Base-by-base conservation (phyloP, 2,888 invertebrate genomes). In the Amphipyra tragopoginis region DNA sequence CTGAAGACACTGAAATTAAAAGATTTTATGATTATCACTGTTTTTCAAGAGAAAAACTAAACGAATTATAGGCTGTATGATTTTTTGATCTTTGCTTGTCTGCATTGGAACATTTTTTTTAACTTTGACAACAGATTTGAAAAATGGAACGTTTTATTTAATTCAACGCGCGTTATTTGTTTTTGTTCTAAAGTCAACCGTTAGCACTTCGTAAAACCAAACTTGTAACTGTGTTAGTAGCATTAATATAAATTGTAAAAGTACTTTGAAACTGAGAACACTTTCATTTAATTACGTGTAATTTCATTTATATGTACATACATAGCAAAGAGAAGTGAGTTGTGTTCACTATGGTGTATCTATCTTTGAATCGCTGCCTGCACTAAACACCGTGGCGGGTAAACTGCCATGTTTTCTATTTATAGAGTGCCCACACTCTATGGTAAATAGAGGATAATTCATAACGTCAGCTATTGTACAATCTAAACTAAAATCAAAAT, bases 361-460 rank as follows among this genome's bases (percentile, higher is more conserved):
- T 72, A 67, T 72, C 71, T 66, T 61, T 71, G 64, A 65, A 79
- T 79, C 77, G 65, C 63, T 69, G 63, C 40, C 63, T 78, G 65
- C 66, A 77, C 81, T 77, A 75, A 81, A 66, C 74, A 75, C 73
- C 65, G 75, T 59, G 69, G 47, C 66, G 69, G 75, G 71, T 78
- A 75, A 77, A 81, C 80, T 80, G 72, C 81, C 66, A 75, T 74
- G 84, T 81, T 89, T 89, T 88, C 88, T 88, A 86, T 81, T 83
- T 71, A 77, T 77, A 80, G 75, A 79, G 77, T 81, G 64, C 78
- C 85, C 83, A 86, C 62, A 65, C 57, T 40, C 9, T 40, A 42
- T 58, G 60, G 64, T 68, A 71, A 76, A 66, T 42, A 71, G 56
- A 59, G 63, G 77, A 77, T 59, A 59, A 38, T 66, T 69, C 53